Base-by-base conservation (phyloP, 2,888 invertebrate species). In the Colostygia pectinataria region DNA sequence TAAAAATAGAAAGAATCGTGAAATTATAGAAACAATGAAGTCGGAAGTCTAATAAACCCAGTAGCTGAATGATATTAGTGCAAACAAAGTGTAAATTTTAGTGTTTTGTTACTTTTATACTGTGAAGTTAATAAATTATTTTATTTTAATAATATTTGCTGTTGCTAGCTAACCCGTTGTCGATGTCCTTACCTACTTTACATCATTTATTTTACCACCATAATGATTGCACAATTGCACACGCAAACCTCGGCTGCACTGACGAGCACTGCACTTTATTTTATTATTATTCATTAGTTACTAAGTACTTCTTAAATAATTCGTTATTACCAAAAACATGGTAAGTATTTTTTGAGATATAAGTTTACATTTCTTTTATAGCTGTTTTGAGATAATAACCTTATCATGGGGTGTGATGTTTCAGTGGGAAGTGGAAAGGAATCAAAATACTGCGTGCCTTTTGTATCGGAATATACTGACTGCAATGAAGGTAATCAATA, bases 381-480 rank as follows among this genome's bases (percentile, higher is more conserved):
- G 15, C n/a, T n/a, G 15, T 3, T 15, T 15, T 3, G 4, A 15
- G 15, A 4, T 2, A 15, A 15, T 15, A n/a, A n/a, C n/a, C 15
- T 15, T 33, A 15, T 13, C 18, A 1, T 45, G 33, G 36, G 7
- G 8, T 43, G 10, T 45, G 8, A 56, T 40, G 48, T 84, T 83
- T 68, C 80, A 88, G 88, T 80, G 51, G 75, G 72, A 1, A 60
- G 45, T 18, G 59, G 44, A 4, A 8, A 10, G 2, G 49, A 62
- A 1, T 10, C 50, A 2, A 39, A 56, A 9, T 66, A 63, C 44
- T 89, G 89, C 60, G 57, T 84, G 1, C 88, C 89, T 1, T 83
- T 71, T 29, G 66, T 87, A 0, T 88, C 88, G 0, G 68, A 77
- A 43, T 87, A 87, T 45, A 68, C 76, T 0, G 80, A 87, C 40